Conservation (phyloP, 2,888 invertebrate species). For the Marasmarcha lunaedactyla region DNA sequence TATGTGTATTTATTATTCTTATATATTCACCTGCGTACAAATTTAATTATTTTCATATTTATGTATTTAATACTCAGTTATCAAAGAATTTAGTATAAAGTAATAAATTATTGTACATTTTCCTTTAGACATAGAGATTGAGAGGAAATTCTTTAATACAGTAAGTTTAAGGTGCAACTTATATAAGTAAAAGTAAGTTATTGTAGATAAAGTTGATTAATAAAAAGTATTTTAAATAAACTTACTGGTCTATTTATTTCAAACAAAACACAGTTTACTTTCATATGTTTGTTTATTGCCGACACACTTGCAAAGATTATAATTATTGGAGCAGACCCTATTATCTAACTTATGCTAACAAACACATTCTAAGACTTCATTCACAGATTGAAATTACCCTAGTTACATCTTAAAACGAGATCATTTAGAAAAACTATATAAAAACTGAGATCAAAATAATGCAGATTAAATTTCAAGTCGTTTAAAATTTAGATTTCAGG, state of each 20-base stretch:
- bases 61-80: constrained; percentile 37
- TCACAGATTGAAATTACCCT: constrained; percentile 11
- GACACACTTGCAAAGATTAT: constrained; percentile 26
- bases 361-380: not conserved
- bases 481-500: constrained; percentile 48
- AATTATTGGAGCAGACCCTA: constrained; percentile 31
- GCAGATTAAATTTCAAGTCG: constrained; percentile 22
- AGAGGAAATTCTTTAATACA: not conserved
- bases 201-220: constrained; percentile 19
- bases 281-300: constrained; percentile 34
- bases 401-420: too few relatives aligned
- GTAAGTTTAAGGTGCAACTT: not conserved
- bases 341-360: constrained; percentile 4
- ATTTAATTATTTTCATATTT: not conserved
- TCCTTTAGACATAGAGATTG: constrained; percentile 4
- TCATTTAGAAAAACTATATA: too few relatives aligned
- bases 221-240: constrained; percentile 25
- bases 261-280: constrained; percentile 14
- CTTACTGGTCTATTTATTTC: constrained; percentile 13
- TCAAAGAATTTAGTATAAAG: constrained; percentile 19
- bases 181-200: constrained; percentile 13
- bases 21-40: not conserved
- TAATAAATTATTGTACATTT: constrained; percentile 35
- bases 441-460: too few relatives aligned
- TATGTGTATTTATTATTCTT: not conserved